Evolutionary conservation across 2,888 invertebrate species (phyloP).

Genomic region (Anticlea derivata): DNA sequence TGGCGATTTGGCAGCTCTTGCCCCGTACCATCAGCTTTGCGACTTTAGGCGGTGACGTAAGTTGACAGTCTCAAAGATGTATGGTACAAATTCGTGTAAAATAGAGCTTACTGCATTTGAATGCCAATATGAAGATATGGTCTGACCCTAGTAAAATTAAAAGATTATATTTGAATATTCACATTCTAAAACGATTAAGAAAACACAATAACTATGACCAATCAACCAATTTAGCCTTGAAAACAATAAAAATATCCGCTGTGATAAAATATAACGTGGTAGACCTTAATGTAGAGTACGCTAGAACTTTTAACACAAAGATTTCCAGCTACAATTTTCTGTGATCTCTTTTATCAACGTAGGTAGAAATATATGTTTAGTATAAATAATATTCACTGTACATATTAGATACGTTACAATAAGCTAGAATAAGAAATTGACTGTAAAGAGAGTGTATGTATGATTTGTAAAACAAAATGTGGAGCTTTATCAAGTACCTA

Average conservation of each 20-base stretch:
- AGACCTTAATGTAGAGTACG: slow-evolving; percentile 67
- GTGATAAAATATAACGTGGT: slow-evolving; percentile 81
- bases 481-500: slow-evolving; percentile 84
- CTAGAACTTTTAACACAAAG: slow-evolving; percentile 78
- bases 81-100: no score
- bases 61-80: no score
- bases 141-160: slow-evolving; percentile 26
- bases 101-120: no score
- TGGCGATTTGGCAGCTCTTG: slow-evolving; percentile 47
- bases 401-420: slow-evolving; percentile 64
- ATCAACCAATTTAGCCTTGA: slow-evolving; percentile 66
- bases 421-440: slow-evolving; percentile 67
- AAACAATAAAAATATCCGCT: slow-evolving; percentile 71
- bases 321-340: slow-evolving; percentile 85
- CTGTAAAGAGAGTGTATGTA: slow-evolving; percentile 82
- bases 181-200: slow-evolving; percentile 14
- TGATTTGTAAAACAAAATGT: slow-evolving; percentile 83
- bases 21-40: no score
- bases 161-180: slow-evolving; percentile 27
- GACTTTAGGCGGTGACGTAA: no score
- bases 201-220: slow-evolving; percentile 69
- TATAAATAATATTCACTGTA: slow-evolving; percentile 70
- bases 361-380: slow-evolving; percentile 77
- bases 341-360: slow-evolving; percentile 84
- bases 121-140: no score